These are phyloP conservation scores for Lasioglossum figueresi DNA, from an alignment of 2,888 invertebrate species.

Conservation along the genomic window DNA sequence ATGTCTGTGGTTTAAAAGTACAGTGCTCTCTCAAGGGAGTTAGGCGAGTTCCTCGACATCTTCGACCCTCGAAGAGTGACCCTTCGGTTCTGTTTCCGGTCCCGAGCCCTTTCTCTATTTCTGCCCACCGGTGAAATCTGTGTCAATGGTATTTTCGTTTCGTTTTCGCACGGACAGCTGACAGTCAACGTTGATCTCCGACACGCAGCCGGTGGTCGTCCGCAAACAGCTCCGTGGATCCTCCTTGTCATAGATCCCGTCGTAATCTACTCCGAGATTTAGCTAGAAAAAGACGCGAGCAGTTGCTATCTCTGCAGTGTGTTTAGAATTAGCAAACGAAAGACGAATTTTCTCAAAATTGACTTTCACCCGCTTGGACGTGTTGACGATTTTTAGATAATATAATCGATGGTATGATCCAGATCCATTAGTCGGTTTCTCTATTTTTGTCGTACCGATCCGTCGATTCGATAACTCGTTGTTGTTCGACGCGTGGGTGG, in stretches of 20 bases:
- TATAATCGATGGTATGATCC: not conserved
- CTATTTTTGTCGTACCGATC: not conserved
- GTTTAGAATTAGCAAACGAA: not conserved
- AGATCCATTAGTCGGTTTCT: not conserved
- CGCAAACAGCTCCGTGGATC: not conserved
- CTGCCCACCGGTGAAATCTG: constrained; percentile 66
- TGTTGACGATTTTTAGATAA: not conserved
- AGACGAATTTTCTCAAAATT: not conserved
- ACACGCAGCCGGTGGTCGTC: constrained; percentile 47
- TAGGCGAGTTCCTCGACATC: not conserved
- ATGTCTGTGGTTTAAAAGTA: not conserved
- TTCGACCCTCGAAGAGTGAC: not conserved
- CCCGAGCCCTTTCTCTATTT: constrained; percentile 4
- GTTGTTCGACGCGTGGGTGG: not conserved
- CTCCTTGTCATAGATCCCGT: not conserved
- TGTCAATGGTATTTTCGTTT: constrained; percentile 80
- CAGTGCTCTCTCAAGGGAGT: not conserved
- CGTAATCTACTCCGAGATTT: constrained; percentile 26
- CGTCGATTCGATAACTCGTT: not conserved
- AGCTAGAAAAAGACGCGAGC: not conserved
- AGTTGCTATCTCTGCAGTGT: not conserved
- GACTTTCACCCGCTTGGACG: not conserved
- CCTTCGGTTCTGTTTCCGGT: not conserved
- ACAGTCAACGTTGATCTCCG: constrained; percentile 71
- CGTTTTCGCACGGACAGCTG: constrained; percentile 78